A percentile compares a stretch with the other conserved stretches of the same genome.
These are phyloP conservation scores for Psilanteris sp. DNA, from an alignment of 1,140 invertebrate species.

Conservation along the genomic window DNA sequence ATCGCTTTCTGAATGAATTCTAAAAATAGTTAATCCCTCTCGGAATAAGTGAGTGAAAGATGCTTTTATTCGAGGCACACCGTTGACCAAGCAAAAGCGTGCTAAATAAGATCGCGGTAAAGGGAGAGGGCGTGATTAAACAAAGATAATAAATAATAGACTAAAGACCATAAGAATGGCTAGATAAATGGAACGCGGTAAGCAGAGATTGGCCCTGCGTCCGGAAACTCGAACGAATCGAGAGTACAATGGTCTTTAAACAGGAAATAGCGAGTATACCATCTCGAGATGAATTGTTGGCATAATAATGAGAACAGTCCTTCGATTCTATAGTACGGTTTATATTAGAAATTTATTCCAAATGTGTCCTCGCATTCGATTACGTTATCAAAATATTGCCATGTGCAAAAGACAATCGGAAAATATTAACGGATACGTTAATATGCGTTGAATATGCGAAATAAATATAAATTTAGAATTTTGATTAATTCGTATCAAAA, in stretches of 20 bases:
- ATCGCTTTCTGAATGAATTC: constrained; percentile 26
- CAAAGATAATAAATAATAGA: constrained; percentile 51
- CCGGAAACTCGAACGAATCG: constrained; percentile 66
- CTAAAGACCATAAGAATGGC: constrained; percentile 17
- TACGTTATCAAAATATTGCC: constrained; percentile 2
- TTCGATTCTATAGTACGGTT: constrained; percentile 32
- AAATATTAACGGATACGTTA: too few relatives aligned
- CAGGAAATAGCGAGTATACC: constrained; percentile 60
- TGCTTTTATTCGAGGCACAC: background rate
- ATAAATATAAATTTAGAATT: too few relatives aligned
- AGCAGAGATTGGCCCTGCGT: constrained; percentile 56
- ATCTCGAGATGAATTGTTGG: constrained; percentile 60
- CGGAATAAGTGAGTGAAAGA: constrained; percentile 8
- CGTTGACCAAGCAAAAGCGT: background rate
- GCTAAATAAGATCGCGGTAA: background rate
- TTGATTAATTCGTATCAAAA: too few relatives aligned
- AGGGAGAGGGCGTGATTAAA: constrained; percentile 37
- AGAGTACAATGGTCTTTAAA: constrained; percentile 64
- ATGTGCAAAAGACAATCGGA: background rate
- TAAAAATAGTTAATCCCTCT: constrained; percentile 22
- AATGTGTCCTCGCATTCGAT: constrained; percentile 29
- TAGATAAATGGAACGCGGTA: constrained; percentile 37
- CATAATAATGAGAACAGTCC: constrained; percentile 45
- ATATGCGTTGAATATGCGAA: too few relatives aligned
- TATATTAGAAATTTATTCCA: constrained; percentile 51